Base-by-base conservation (phyloP, 2,888 invertebrate species). In the Polydrusus tereticollis region DNA sequence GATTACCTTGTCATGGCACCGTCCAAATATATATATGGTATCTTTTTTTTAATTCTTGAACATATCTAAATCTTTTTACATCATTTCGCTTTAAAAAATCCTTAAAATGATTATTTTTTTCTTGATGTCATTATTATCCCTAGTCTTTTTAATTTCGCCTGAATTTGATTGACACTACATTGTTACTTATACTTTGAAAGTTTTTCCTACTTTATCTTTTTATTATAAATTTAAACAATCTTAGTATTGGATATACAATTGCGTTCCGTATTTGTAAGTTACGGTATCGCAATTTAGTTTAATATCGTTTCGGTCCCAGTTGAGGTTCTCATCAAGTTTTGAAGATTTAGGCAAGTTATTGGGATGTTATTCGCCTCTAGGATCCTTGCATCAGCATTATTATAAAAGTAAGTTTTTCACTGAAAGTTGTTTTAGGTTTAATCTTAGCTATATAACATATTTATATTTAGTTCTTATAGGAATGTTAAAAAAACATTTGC, bases 211-310 rank as follows among this genome's bases (percentile, higher is more conserved):
- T 50, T 64, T 41, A 26, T 14, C 64, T 64, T 21, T 4, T 47
- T 55, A 18, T 38, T 55, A 64, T 38, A 50, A 64, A 16, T 57
- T 55, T 41, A 47, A 55, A 55, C 21, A 60, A 26, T 45, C 21
- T 66, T 72, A 72, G 72, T 60, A 18, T 63, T 72, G 63, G 63
- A 16, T 45, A 47, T 70, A 43, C 29, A 78, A 80, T 83, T 79
- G 79, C 85, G 82, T 83, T 80, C 82, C 82, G 86, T 86, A 85
- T 85, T 86, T 84, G 86, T 86, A 86, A 86, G 86, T 86, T 86
- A 85, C 83, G 82, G 82, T 82, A 18, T 82, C 81, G 83, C 82
- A 80, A 85, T 82, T 78, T 78, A 50, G 52, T 33, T n/a, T 62
- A 73, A 77, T 36, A 33, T 59, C 45, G 38, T 36, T 66, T 43